Percentiles rank a stretch among this genome's conserved stretches.
Conservation (phyloP, 2,113 vertebrate genomes). For the Etheostoma spectabile region DNA sequence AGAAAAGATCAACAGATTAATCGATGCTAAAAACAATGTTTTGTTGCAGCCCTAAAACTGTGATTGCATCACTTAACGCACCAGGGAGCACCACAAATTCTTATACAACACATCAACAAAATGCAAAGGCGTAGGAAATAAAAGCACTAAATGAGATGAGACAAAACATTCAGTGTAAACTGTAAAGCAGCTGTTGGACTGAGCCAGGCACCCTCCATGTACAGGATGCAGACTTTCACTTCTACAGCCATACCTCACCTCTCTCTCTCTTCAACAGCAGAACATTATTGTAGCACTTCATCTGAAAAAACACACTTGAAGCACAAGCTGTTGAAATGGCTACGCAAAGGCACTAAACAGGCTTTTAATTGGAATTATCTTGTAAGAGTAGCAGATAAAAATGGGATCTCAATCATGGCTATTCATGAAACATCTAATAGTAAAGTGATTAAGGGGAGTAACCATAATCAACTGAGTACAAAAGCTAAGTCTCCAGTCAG, state of each 20-base stretch:
- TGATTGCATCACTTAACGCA: not conserved
- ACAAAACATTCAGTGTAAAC: not conserved
- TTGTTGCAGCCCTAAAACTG: not conserved
- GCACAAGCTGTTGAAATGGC: not conserved
- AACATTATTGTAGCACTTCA: conserved; percentile 2
- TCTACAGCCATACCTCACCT: not conserved
- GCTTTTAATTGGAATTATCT: not conserved
- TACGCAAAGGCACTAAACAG: not conserved
- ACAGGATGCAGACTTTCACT: not conserved
- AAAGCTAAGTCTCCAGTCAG: not conserved
- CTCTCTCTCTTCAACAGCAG: not conserved
- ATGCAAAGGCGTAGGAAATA: no score
- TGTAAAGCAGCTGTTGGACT: not conserved
- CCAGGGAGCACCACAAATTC: not conserved
- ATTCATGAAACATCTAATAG: not conserved
- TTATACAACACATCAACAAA: not conserved
- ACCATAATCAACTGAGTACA: not conserved
- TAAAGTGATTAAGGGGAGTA: not conserved
- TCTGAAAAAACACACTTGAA: not conserved
- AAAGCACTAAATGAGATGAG: not conserved
- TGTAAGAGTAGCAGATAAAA: not conserved
- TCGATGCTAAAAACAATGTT: not conserved
- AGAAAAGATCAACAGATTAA: not conserved
- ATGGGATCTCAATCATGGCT: not conserved
- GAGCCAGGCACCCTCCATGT: not conserved